phyloP scores from a whole-genome alignment of 2,113 vertebrate species.

The Gulo gulo region DNA sequence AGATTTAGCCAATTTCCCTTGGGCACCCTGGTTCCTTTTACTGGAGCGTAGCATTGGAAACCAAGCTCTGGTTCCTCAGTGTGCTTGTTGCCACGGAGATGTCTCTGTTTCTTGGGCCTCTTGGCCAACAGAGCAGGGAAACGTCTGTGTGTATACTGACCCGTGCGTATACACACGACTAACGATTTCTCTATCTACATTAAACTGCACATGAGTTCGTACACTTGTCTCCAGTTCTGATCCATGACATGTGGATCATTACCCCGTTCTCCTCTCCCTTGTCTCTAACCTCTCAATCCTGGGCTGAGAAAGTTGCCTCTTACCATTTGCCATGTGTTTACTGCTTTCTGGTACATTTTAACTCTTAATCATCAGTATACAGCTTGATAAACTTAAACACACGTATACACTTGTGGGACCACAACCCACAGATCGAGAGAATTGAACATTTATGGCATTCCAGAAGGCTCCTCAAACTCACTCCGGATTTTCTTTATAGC shows the following conservation, averaged over 20 bases:
- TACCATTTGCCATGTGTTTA: background rate
- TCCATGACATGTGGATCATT: background rate
- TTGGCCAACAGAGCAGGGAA: background rate
- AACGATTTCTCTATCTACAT: accelerated
- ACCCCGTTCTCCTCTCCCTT: background rate
- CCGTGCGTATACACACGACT: too few species aligned
- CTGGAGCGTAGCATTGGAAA: background rate
- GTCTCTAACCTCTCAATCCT: background rate
- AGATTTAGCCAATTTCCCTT: background rate
- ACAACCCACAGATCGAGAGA: background rate
- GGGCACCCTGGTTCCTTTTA: background rate
- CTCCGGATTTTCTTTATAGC: background rate
- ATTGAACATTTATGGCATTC: background rate
- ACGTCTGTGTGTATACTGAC: accelerated
- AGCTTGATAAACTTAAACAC: background rate
- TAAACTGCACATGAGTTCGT: background rate
- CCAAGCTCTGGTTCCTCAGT: background rate
- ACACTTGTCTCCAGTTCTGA: background rate
- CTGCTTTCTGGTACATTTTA: background rate
- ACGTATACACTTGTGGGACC: background rate
- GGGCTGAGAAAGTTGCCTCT: background rate
- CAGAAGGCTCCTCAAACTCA: background rate
- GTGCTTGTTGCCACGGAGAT: background rate
- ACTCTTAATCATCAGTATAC: background rate
- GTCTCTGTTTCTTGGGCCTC: background rate